Evolutionary conservation across 2,797 vertebrate genomes (phyloP).

Genomic region (Diceros bicornis): DNA sequence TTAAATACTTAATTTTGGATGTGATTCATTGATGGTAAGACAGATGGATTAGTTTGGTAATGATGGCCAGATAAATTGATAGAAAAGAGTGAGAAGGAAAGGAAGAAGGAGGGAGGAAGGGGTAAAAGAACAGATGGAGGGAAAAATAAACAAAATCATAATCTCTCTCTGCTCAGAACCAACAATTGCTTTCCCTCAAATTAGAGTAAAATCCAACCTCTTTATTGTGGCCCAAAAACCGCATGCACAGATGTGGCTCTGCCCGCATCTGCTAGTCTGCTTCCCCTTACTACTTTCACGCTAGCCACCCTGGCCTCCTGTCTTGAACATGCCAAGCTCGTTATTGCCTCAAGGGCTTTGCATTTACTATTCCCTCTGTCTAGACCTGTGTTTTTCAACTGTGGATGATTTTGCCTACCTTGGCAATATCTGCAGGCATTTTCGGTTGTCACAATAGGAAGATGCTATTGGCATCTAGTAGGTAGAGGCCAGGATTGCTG

Average conservation of each 20-base stretch:
- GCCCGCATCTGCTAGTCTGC: rapidly evolving
- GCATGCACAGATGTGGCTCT: neutral
- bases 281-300: neutral
- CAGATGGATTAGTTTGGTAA: neutral
- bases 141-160: neutral
- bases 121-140: neutral
- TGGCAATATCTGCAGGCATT: neutral
- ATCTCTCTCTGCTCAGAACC: neutral
- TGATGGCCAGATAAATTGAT: neutral
- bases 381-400: neutral
- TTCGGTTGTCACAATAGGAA: neutral
- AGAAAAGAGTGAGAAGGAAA: neutral
- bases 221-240: neutral
- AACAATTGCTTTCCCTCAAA: neutral
- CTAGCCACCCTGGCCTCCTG: neutral
- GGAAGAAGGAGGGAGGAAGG: neutral
- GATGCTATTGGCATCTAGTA: neutral
- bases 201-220: neutral
- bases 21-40: neutral
- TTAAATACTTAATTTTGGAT: neutral
- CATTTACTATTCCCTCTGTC: neutral
- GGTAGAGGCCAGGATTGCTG: neutral
- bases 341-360: neutral
- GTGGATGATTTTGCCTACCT: rapidly evolving
- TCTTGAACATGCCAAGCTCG: neutral